Evolutionary conservation across 2,888 invertebrate species (phyloP).

Genomic region (Thereva unica): DNA sequence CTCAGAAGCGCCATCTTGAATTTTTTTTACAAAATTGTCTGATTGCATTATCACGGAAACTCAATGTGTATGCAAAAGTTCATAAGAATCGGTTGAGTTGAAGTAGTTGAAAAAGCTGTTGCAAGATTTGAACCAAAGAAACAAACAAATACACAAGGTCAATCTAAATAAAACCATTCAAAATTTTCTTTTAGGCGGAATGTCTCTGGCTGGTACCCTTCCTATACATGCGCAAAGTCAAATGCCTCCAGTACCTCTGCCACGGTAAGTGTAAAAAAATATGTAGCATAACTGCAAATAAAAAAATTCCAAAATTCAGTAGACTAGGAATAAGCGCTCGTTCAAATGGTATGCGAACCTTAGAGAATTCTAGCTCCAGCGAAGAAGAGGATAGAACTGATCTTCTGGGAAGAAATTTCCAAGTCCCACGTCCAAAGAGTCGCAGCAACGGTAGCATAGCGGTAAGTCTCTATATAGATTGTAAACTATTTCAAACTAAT

Average conservation of each 20-base stretch:
- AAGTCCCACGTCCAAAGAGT: slow-evolving; percentile 82
- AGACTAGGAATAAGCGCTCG: slow-evolving; percentile 57
- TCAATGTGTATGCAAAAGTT: slow-evolving; percentile 1
- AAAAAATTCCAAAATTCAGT: slow-evolving; percentile 41
- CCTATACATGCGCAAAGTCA: slow-evolving; percentile 56
- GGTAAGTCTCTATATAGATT: slow-evolving; percentile 44
- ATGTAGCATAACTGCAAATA: neutral
- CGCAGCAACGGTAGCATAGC: slow-evolving; percentile 67
- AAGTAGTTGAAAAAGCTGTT: too few relatives aligned
- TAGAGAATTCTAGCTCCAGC: slow-evolving; percentile 64
- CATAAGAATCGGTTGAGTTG: neutral
- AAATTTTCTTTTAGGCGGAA: slow-evolving; percentile 52
- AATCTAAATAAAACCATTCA: too few relatives aligned
- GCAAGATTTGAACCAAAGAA: too few relatives aligned
- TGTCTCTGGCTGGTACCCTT: slow-evolving; percentile 61
- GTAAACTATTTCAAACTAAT: slow-evolving; percentile 38
- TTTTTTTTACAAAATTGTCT: too few relatives aligned
- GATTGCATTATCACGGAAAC: too few relatives aligned
- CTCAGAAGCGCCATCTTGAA: too few relatives aligned
- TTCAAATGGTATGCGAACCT: slow-evolving; percentile 58
- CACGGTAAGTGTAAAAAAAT: slow-evolving; percentile 60
- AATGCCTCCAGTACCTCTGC: slow-evolving; percentile 74
- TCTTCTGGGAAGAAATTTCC: slow-evolving; percentile 71
- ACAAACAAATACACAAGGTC: too few relatives aligned
- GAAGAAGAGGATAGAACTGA: slow-evolving; percentile 77